A percentile compares a stretch with the other conserved stretches of the same genome.
phyloP scores from a whole-genome alignment of 2,113 vertebrate genomes.

The Limanda limanda region DNA sequence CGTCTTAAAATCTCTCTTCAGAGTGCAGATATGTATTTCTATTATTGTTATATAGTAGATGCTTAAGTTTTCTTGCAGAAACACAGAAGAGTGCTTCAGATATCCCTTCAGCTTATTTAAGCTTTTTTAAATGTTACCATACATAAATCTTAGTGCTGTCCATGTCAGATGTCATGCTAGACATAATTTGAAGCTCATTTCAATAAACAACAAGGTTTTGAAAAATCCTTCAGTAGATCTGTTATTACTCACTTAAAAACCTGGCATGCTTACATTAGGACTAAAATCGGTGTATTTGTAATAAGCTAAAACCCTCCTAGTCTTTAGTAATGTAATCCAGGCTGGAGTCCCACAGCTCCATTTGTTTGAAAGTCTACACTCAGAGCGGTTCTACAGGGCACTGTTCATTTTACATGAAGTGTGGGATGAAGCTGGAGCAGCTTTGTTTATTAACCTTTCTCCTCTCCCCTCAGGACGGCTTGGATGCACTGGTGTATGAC shows the following conservation, averaged over 20 bases:
- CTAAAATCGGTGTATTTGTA: conserved; percentile 4
- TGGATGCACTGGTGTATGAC: conserved; percentile 98
- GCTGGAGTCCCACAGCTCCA: not conserved
- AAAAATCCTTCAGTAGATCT: not conserved
- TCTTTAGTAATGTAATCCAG: conserved; percentile 26
- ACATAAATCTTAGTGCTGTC: not conserved
- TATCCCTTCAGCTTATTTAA: too few species aligned
- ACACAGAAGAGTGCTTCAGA: too few species aligned
- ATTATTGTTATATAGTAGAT: too few species aligned
- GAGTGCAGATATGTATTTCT: too few species aligned
- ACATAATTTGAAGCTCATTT: not conserved
- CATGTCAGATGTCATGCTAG: not conserved
- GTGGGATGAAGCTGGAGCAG: not conserved
- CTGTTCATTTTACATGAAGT: conserved; percentile 1
- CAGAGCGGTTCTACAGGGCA: not conserved
- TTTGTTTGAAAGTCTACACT: not conserved
- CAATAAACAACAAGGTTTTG: not conserved
- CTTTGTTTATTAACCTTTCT: conserved; percentile 44
- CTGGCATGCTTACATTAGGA: conserved; percentile 17
- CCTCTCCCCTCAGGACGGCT: conserved; percentile 88
- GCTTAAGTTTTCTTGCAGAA: too few species aligned
- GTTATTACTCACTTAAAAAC: conserved; percentile 12
- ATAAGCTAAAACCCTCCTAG: not conserved
- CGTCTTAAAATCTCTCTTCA: too few species aligned
- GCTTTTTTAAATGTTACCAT: too few species aligned